A percentile compares a stretch with the other conserved stretches of the same genome.
Evolutionary conservation across 2,888 invertebrate genomes (phyloP).

Genomic region (Dasysyrphus albostriatus): DNA sequence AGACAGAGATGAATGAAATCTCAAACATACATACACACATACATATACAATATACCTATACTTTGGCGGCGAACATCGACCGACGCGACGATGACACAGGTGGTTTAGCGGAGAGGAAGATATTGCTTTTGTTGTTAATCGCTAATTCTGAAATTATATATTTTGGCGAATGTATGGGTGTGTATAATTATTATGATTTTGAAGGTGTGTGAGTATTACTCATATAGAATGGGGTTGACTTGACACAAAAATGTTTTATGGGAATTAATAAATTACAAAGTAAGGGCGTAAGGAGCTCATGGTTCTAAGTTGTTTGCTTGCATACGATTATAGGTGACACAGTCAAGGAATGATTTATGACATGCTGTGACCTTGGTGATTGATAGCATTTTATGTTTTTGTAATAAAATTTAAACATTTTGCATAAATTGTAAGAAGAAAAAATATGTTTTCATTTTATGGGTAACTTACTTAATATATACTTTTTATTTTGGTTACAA

Average conservation of each 20-base stretch:
- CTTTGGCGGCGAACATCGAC: background rate
- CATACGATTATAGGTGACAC: constrained; percentile 8
- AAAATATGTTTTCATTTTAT: background rate
- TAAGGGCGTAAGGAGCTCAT: background rate
- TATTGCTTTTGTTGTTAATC: constrained; percentile 10
- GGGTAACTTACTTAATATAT: background rate
- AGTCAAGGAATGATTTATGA: constrained; percentile 34
- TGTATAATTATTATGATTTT: background rate
- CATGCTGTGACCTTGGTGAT: constrained; percentile 31
- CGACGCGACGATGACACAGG: background rate
- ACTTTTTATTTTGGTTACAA: background rate
- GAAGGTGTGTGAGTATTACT: background rate
- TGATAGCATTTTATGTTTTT: constrained; percentile 22
- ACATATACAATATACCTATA: background rate
- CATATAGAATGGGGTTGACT: constrained; percentile 19
- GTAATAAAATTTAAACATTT: constrained; percentile 7
- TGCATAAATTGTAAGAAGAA: background rate
- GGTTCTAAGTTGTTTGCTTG: background rate
- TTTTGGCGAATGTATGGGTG: constrained; percentile 12
- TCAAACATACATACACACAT: background rate
- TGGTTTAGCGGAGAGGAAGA: background rate
- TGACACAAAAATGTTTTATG: constrained; percentile 37
- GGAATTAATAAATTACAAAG: constrained; percentile 26
- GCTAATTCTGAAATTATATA: constrained; percentile 23
- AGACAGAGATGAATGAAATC: constrained; percentile 8